Percentiles rank a stretch among this genome's conserved stretches.
Evolutionary conservation across 2,888 invertebrate genomes (phyloP).

Genomic region (Mythimna impura): DNA sequence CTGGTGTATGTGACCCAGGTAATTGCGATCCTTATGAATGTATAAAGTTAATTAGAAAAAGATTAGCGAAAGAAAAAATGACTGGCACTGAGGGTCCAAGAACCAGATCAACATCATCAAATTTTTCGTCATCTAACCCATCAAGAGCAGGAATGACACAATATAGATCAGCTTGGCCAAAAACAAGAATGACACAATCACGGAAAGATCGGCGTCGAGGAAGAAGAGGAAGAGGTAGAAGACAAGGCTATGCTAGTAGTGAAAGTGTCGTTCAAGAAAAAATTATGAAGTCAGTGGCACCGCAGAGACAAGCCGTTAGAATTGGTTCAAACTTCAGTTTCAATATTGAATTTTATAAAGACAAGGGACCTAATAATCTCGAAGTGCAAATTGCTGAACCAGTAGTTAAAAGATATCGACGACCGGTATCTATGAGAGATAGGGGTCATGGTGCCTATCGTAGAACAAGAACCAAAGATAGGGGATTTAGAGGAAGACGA

Average conservation of each 20-base stretch:
- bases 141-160: conserved; percentile 52
- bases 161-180: conserved; percentile 23
- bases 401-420: conserved; percentile 11
- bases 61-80: conserved; percentile 58
- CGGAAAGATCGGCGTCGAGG: neutral
- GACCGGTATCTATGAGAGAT: conserved; percentile 1
- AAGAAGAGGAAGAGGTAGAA: conserved; percentile 17
- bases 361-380: conserved; percentile 25
- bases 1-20: conserved; percentile 71
- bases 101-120: conserved; percentile 57
- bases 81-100: conserved; percentile 42
- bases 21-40: conserved; percentile 67
- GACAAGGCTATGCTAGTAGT: conserved; percentile 6
- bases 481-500: conserved; percentile 20
- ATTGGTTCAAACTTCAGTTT: conserved; percentile 71
- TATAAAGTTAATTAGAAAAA: conserved; percentile 66
- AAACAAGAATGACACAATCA: conserved; percentile 44
- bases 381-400: conserved; percentile 32
- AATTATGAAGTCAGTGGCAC: neutral
- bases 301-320: conserved; percentile 58
- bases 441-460: conserved; percentile 28
- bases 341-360: conserved; percentile 70
- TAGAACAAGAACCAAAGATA: conserved; percentile 22
- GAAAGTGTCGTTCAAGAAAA: conserved; percentile 7
- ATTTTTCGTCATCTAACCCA: conserved; percentile 36